phyloP scores from a whole-genome alignment of 2,888 invertebrate species.

The Drosophila yooni region DNA sequence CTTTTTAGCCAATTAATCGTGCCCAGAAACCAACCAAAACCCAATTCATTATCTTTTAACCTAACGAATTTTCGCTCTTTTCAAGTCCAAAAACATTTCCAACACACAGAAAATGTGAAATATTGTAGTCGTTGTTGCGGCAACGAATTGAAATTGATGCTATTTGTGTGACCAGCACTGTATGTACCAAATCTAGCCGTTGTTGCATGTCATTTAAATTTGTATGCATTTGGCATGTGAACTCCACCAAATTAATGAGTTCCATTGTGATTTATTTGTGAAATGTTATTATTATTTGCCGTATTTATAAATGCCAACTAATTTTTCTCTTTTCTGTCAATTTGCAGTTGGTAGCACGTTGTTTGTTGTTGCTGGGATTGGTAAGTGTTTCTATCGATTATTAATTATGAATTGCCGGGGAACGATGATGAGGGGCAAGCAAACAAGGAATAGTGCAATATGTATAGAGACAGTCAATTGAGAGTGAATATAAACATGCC shows the following conservation, averaged over 20 bases:
- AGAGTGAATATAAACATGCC: slow-evolving; percentile 20
- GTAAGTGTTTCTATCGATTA: slow-evolving; percentile 36
- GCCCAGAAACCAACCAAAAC: not conserved
- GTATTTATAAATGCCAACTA: slow-evolving; percentile 24
- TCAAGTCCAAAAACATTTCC: not conserved
- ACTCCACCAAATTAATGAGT: slow-evolving; percentile 14
- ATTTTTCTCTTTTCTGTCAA: slow-evolving; percentile 13
- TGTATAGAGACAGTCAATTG: slow-evolving; percentile 20
- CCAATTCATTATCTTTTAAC: not conserved
- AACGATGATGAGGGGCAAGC: not conserved
- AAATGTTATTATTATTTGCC: not conserved
- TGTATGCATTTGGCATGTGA: not conserved
- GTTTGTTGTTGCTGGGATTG: not conserved
- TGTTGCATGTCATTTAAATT: not conserved
- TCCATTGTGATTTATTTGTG: not conserved
- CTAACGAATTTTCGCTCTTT: not conserved
- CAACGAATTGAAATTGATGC: not conserved
- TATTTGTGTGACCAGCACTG: not conserved
- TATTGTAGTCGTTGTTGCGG: too few species aligned
- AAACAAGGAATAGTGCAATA: slow-evolving; percentile 25
- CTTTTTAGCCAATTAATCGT: not conserved
- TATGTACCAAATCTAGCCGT: not conserved
- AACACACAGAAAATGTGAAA: not conserved
- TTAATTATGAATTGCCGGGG: slow-evolving; percentile 56
- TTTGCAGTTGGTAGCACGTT: not conserved